Evolutionary conservation across 1,140 invertebrate species (phyloP).

Genomic region (Teleogryllus occipitalis): DNA sequence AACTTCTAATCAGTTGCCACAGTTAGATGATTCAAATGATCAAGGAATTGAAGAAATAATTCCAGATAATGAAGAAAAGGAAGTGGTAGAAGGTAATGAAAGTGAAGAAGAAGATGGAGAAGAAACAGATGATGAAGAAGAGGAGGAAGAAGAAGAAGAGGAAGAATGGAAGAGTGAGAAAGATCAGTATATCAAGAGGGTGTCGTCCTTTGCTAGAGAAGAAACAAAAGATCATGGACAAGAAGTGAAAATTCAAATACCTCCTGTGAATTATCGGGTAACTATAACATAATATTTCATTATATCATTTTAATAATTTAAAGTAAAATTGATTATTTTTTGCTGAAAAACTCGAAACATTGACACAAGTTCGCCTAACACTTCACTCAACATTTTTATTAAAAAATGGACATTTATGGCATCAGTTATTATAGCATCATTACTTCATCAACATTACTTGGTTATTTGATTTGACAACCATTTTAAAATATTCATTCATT

Average conservation of each 20-base stretch:
- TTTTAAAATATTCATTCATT: too few relatives aligned
- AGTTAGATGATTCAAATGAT: not conserved
- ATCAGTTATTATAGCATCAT: too few relatives aligned
- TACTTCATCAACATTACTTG: too few relatives aligned
- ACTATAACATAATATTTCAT: not conserved
- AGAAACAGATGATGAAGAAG: not conserved
- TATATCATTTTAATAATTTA: too few relatives aligned
- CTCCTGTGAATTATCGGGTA: not conserved
- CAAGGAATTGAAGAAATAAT: not conserved
- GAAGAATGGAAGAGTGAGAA: not conserved
- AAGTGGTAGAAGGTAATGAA: not conserved
- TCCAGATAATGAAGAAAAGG: not conserved
- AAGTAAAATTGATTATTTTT: too few relatives aligned
- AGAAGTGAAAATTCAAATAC: not conserved
- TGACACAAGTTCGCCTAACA: too few relatives aligned
- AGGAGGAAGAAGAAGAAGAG: not conserved
- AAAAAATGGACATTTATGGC: too few relatives aligned
- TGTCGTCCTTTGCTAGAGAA: not conserved
- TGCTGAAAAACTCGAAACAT: too few relatives aligned
- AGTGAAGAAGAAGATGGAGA: not conserved
- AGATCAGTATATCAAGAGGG: not conserved
- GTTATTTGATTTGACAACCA: too few relatives aligned
- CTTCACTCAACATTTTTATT: too few relatives aligned
- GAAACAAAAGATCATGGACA: not conserved
- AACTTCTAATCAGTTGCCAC: not conserved